Conservation (phyloP, 2,888 invertebrate genomes). For the Cryptocheilus praepositus region DNA sequence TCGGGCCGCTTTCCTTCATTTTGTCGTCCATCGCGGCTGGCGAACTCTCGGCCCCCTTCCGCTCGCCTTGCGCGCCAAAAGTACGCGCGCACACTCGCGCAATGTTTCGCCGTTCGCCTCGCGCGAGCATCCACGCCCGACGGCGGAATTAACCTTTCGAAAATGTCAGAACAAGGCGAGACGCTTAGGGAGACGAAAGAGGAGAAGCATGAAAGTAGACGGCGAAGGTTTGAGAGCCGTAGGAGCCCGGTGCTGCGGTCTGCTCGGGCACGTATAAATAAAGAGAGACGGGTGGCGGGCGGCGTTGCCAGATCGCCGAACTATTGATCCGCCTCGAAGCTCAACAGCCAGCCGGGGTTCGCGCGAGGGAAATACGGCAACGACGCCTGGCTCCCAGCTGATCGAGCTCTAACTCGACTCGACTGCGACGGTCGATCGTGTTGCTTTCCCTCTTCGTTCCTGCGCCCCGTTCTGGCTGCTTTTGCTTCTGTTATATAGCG, state of each 20-base stretch:
- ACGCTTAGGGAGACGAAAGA: conserved; percentile 20
- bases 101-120: not conserved
- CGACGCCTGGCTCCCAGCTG: conserved; percentile 63
- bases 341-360: conserved; percentile 53
- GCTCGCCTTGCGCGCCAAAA: too few species aligned
- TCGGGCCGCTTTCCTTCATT: too few species aligned
- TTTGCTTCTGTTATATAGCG: not conserved
- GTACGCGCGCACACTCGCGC: too few species aligned
- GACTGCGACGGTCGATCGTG: not conserved
- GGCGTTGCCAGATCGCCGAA: conserved; percentile 61
- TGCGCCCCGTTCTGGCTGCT: not conserved
- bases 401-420: conserved; percentile 46
- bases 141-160: conserved; percentile 22
- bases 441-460: conserved; percentile 1
- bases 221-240: conserved; percentile 28
- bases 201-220: conserved; percentile 36
- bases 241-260: conserved; percentile 40
- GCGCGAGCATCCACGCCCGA: not conserved
- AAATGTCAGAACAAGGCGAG: conserved; percentile 28
- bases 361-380: conserved; percentile 54
- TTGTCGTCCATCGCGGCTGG: too few species aligned
- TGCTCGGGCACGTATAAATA: conserved; percentile 56
- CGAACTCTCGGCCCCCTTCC: too few species aligned
- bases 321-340: conserved; percentile 62
- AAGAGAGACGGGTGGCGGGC: conserved; percentile 52